These are phyloP conservation scores for Megalops cyprinoides DNA, from an alignment of 2,797 vertebrate genomes.

Conservation along the genomic window DNA sequence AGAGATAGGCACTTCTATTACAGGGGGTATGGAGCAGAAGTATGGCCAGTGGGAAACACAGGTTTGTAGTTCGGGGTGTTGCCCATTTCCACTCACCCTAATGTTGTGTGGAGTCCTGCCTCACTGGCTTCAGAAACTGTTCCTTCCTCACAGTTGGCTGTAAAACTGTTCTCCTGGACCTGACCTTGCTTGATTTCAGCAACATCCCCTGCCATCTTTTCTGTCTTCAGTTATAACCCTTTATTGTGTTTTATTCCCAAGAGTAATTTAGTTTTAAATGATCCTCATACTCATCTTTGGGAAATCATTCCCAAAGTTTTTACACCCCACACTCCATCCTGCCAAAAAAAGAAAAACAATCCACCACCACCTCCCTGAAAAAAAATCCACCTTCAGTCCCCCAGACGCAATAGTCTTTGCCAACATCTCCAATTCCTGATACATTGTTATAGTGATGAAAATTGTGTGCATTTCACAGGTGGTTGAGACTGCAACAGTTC, in stretches of 20 bases:
- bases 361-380: constrained; percentile 16
- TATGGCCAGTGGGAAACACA: constrained; percentile 80
- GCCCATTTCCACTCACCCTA: constrained; percentile 38
- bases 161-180: constrained; percentile 28
- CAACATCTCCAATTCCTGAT: constrained; percentile 17
- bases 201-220: constrained; percentile 33
- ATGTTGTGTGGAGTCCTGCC: constrained; percentile 40
- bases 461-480: constrained; percentile 74
- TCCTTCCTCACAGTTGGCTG: constrained; percentile 34
- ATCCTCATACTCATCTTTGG: too few relatives aligned
- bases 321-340: constrained; percentile 22
- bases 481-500: constrained; percentile 78
- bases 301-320: too few relatives aligned
- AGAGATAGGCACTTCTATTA: constrained; percentile 69
- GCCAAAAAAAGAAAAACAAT: too few relatives aligned
- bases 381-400: too few relatives aligned
- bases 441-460: too few relatives aligned
- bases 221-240: constrained; percentile 22
- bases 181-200: constrained; percentile 22
- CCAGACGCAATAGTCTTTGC: neutral
- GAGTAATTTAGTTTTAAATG: neutral
- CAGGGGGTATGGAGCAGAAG: constrained; percentile 68
- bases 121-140: constrained; percentile 47
- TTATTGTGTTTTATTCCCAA: constrained; percentile 32
- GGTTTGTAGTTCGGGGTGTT: constrained; percentile 74